Base-by-base conservation (phyloP, 2,113 vertebrate species). In the Stegastes partitus region DNA sequence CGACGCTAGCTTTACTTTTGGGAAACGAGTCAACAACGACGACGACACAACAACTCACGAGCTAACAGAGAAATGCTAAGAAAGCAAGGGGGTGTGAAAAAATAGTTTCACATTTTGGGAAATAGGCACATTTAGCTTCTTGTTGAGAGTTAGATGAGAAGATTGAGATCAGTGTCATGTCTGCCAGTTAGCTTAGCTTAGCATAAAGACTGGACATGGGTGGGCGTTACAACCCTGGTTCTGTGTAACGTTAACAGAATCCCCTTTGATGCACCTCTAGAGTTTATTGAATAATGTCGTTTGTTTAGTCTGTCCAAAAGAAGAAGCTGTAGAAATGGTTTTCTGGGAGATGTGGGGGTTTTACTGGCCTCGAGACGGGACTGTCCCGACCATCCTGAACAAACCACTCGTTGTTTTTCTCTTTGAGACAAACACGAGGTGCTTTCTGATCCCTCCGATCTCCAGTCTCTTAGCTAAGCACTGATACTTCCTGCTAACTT, bases 11-110 rank as follows among this genome's bases (percentile, higher is more conserved):
- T 88, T 87, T 80, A 74, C 3, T 77, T 65, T 51, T 54, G 23
- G 23, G 47, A 72, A 63, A 63, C 18, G 1, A 22, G 11, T 68
- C 63, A 26, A 53, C 45, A 49, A 67, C 21, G 66, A 73, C 86
- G 85, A 67, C 21, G 66, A 75, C 86, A 87, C 79, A 86, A 80
- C 11, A 86, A 58, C n/a, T 39, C 23, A 31, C 49, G 47, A 64
- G 53, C 54, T 65, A 68, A 84, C 10, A 65, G 23, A 63, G 10
- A 42, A 9, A 68, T 37, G 23, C 3, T 19, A 64, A 18, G 2
- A 26, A 54, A 21, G 23, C 15, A n/a, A 63, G 18, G 0, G 58
- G 21, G 15, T 15, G 11, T 3, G 39, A 65, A 37, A 11, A 6
- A 50, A 19, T 42, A 18, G 37, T 49, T 28, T 18, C 4, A 26